These are phyloP conservation scores for Motacilla tschutschensis DNA, from an alignment of 2,113 vertebrate species.

Conservation along the genomic window DNA sequence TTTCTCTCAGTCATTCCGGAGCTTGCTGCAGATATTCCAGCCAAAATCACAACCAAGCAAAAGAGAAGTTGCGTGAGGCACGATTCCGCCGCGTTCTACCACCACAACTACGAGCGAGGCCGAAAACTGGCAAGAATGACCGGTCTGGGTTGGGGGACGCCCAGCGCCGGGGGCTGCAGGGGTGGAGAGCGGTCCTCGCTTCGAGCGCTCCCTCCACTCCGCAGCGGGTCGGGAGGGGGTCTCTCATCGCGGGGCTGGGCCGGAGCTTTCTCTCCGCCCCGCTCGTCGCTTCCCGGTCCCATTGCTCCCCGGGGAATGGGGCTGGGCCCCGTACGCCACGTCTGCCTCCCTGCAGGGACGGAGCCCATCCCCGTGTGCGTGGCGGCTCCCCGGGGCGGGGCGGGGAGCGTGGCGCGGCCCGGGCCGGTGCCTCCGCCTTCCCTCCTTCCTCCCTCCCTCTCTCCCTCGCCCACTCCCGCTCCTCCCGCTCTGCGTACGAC, in stretches of 20 bases:
- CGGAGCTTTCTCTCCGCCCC: accelerated
- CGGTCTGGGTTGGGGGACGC: too few species aligned
- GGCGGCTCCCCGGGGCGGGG: constrained; percentile 5
- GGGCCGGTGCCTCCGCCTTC: constrained; percentile 60
- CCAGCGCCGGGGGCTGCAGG: not conserved
- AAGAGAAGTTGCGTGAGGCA: not conserved
- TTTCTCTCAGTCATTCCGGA: not conserved
- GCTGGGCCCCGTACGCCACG: not conserved
- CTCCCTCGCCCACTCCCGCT: not conserved
- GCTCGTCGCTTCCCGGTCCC: too few species aligned
- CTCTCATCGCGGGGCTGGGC: not conserved
- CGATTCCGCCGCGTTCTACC: not conserved
- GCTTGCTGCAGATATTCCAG: not conserved
- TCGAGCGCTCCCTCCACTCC: not conserved
- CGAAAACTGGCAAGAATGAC: not conserved
- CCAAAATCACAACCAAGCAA: not conserved
- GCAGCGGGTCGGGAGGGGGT: accelerated
- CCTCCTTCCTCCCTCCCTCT: not conserved
- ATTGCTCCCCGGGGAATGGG: not conserved
- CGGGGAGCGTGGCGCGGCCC: not conserved
- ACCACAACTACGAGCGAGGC: not conserved
- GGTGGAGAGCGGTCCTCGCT: too few species aligned
- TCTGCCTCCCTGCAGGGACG: not conserved
- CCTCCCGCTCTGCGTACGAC: not conserved
- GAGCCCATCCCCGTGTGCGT: not conserved